These are phyloP conservation scores for Bungarus multicinctus DNA, from an alignment of 2,113 vertebrate genomes.

Conservation along the genomic window DNA sequence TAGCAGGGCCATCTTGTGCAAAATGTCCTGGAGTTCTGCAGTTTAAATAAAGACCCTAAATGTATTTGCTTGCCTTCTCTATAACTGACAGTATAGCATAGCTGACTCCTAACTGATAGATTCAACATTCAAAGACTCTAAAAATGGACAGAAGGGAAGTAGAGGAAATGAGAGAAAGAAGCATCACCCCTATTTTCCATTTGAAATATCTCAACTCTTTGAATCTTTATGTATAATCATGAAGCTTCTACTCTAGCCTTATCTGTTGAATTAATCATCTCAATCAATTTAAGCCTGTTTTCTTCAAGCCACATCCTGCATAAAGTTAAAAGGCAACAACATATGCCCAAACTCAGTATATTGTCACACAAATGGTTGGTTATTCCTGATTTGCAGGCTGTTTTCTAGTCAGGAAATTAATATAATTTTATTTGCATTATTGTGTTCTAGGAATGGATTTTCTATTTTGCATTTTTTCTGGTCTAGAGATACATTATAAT, in stretches of 20 bases:
- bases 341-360: too few species aligned
- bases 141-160: not conserved
- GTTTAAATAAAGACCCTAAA: not conserved
- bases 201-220: not conserved
- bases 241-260: not conserved
- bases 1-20: not conserved
- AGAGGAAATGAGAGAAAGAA: not conserved
- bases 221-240: not conserved
- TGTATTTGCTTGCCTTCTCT: not conserved
- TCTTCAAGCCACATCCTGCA: too few species aligned
- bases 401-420: too few species aligned
- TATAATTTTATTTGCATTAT: too few species aligned
- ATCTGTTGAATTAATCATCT: not conserved
- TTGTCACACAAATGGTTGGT: too few species aligned
- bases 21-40: not conserved
- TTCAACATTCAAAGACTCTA: not conserved
- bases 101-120: not conserved
- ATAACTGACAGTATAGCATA: not conserved
- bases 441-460: too few species aligned
- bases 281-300: not conserved
- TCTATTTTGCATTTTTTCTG: too few species aligned
- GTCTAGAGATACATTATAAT: too few species aligned
- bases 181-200: not conserved
- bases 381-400: too few species aligned
- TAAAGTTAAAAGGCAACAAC: too few species aligned